Conservation (phyloP, 2,113 vertebrate genomes). For the Cromileptes altivelis region DNA sequence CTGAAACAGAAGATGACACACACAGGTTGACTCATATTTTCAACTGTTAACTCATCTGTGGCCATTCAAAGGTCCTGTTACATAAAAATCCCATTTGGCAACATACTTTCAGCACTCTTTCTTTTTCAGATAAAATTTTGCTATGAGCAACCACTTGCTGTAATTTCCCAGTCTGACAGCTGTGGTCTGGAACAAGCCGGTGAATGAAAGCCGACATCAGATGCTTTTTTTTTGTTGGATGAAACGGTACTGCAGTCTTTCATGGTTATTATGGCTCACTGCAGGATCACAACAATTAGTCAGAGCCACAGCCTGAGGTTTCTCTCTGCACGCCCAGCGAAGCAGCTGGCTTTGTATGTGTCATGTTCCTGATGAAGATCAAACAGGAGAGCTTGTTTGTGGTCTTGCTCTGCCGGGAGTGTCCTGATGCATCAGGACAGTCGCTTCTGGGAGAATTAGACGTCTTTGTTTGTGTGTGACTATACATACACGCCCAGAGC, state of each 20-base stretch:
- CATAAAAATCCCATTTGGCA: slow-evolving; percentile 4
- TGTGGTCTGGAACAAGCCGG: slow-evolving; percentile 16
- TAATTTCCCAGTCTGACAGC: not conserved
- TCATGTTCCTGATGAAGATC: slow-evolving; percentile 43
- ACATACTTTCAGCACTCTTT: not conserved
- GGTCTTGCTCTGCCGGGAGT: slow-evolving; percentile 1
- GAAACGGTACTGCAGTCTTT: slow-evolving; percentile 28
- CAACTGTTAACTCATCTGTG: too few species aligned
- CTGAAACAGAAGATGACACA: slow-evolving; percentile 39
- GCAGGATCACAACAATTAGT: slow-evolving; percentile 56
- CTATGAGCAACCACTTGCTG: slow-evolving; percentile 12
- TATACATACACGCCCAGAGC: not conserved
- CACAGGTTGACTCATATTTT: not conserved
- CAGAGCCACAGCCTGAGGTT: slow-evolving; percentile 41
- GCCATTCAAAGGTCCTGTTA: not conserved
- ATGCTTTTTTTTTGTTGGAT: slow-evolving; percentile 30
- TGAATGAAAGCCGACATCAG: slow-evolving; percentile 35
- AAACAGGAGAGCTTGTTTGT: slow-evolving; percentile 15
- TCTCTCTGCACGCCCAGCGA: slow-evolving; percentile 3
- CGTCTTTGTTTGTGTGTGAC: slow-evolving; percentile 24
- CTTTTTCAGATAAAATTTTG: not conserved
- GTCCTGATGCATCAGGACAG: slow-evolving; percentile 27
- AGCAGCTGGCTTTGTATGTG: slow-evolving; percentile 1
- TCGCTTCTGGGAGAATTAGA: slow-evolving; percentile 22
- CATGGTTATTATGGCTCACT: slow-evolving; percentile 34